Evolutionary conservation across 2,797 vertebrate species (phyloP).

Genomic region (Oreochromis mossambicus): DNA sequence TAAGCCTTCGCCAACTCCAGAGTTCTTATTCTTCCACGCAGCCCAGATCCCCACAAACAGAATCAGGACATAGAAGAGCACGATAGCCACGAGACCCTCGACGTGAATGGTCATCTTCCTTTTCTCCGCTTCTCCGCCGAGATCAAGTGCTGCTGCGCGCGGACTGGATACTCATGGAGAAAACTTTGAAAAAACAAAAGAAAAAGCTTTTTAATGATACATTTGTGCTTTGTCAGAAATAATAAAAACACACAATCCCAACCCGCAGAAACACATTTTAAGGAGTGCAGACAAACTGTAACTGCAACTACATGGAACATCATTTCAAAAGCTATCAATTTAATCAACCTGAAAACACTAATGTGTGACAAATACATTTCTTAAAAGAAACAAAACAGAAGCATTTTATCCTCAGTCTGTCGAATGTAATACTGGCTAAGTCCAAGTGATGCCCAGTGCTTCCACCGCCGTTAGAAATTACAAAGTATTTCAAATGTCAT

Average conservation of each 20-base stretch:
- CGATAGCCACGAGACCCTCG: conserved; percentile 91
- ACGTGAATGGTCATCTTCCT: conserved; percentile 87
- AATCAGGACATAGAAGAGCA: conserved; percentile 92
- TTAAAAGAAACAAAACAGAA: neutral
- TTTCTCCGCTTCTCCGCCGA: conserved; percentile 24
- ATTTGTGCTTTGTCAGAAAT: neutral
- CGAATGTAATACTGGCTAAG: neutral
- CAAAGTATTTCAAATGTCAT: neutral
- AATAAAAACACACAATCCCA: neutral
- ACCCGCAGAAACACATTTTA: neutral
- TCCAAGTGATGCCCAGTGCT: neutral
- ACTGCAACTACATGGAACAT: neutral
- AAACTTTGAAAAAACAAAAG: neutral
- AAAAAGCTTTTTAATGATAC: neutral
- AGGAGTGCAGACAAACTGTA: neutral
- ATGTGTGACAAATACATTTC: neutral
- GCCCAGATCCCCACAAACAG: conserved; percentile 96
- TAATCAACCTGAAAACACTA: neutral
- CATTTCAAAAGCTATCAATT: neutral
- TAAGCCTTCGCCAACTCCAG: conserved; percentile 64
- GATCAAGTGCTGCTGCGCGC: conserved; percentile 49
- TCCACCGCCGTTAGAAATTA: neutral
- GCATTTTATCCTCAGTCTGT: neutral
- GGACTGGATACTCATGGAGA: conserved; percentile 58
- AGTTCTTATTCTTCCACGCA: conserved; percentile 95